Percentiles rank a stretch among this genome's conserved stretches.
phyloP scores from a whole-genome alignment of 2,888 invertebrate genomes.

The Sphaeridia pumilis region DNA sequence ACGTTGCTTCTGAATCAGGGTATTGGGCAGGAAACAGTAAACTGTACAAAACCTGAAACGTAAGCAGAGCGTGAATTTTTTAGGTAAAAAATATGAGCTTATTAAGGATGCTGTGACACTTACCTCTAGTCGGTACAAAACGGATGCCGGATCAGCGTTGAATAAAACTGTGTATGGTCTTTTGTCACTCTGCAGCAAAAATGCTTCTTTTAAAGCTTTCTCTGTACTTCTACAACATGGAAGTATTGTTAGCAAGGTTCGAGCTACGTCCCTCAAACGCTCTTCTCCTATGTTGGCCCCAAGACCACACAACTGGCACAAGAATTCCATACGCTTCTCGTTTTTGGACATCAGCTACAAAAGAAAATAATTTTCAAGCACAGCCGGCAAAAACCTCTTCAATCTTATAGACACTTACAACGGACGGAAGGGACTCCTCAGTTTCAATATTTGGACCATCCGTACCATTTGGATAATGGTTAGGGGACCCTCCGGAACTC shows the following conservation, averaged over 20 bases:
- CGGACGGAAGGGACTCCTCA: conserved; percentile 81
- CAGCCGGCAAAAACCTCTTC: too few species aligned
- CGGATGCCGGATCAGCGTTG: conserved; percentile 40
- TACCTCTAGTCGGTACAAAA: conserved; percentile 62
- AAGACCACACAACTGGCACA: conserved; percentile 64
- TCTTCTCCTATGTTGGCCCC: conserved; percentile 71
- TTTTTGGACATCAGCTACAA: conserved; percentile 61
- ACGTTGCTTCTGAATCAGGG: conserved; percentile 52
- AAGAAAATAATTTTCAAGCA: too few species aligned
- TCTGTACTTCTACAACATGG: conserved; percentile 61
- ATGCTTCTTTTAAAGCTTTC: conserved; percentile 48
- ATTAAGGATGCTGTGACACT: conserved; percentile 16
- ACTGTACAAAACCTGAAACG: conserved; percentile 63
- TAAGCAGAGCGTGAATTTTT: too few species aligned
- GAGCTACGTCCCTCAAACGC: conserved; percentile 69
- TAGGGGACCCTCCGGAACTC: conserved; percentile 85
- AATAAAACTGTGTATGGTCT: conserved; percentile 32
- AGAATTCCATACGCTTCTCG: conserved; percentile 33
- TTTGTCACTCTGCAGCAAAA: conserved; percentile 38
- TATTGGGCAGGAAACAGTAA: conserved; percentile 83
- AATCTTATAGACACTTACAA: conserved; percentile 60
- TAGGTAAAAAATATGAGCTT: too few species aligned
- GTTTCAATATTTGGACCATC: conserved; percentile 69
- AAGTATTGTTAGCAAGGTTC: conserved; percentile 64
- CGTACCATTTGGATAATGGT: conserved; percentile 53